Evolutionary conservation across 2,888 invertebrate genomes (phyloP), one percentile per base, ranked within the genome.

Genomic region (Smittia aterrima): DNA sequence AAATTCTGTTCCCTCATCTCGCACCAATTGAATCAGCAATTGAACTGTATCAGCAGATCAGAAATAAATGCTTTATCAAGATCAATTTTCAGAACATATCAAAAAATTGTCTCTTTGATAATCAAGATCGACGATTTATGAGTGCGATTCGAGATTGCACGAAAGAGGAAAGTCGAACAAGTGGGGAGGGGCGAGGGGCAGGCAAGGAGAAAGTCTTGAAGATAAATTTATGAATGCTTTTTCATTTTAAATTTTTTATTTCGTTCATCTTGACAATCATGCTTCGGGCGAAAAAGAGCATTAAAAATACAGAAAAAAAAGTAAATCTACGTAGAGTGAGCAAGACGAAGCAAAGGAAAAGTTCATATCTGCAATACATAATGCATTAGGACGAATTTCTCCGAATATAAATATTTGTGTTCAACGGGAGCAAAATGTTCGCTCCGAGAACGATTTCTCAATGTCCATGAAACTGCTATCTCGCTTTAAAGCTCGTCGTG

Each of bases 301-400:
- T 64, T 64, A 25, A 64, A 64, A 64, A 58, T 58, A 58, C 24
- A 58, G 24, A 2, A 58, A 58, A n/a, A 47, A 58, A 58, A 58
- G 58, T 58, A 58, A 58, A 58, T 58, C 58, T 58, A 58, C 58
- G 18, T 4, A 16, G n/a, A 18, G 13, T 7, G 16, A 53, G 18
- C 53, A 16, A 38, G 38, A 38, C 11, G n/a, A n/a, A 47, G n/a
- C n/a, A 6, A 16, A 4, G 16, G 16, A 47, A n/a, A 47, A 47
- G 47, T 47, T 47, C 58, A 58, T 22, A 58, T 58, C 58, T 58
- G 22, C 58, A 58, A 58, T 58, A 22, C 22, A 20, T 58, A 3
- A 58, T 58, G 58, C 58, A 58, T 58, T 58, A 58, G 18, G 58
- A 58, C 22, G 22, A 58, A 47, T 47, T 38, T 38, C 11, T 38